Conservation (phyloP, 2,113 vertebrate species). For the Cololabis saira region DNA sequence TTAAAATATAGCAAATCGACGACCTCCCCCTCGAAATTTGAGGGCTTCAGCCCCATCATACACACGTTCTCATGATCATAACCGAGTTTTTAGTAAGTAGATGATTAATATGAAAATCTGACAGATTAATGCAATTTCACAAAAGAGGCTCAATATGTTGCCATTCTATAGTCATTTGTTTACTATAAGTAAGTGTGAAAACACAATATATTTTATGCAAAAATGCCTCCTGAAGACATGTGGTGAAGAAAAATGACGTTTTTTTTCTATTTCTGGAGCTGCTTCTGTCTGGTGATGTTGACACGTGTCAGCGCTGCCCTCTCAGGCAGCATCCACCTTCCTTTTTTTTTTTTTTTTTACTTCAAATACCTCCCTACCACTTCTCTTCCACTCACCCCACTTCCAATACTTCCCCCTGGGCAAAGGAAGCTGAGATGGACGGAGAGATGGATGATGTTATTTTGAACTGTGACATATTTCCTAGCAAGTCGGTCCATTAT, state of each 20-base stretch:
- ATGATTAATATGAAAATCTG: no score
- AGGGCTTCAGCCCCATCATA: no score
- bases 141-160: no score
- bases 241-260: conserved; percentile 30
- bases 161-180: no score
- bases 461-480: conserved; percentile 75
- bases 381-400: conserved; percentile 25
- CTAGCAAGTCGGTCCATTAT: conserved; percentile 70
- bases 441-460: conserved; percentile 72
- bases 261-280: conserved; percentile 44
- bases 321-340: conserved; percentile 33
- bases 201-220: conserved; percentile 15
- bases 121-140: no score
- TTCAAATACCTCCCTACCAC: conserved; percentile 4
- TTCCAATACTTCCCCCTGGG: conserved; percentile 47
- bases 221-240: conserved; percentile 42
- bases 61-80: no score
- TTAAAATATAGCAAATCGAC: no score
- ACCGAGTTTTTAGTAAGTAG: no score
- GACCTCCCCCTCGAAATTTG: no score
- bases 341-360: conserved; percentile 28
- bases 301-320: conserved; percentile 28
- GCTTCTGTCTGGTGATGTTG: conserved; percentile 43
- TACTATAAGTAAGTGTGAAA: no score
- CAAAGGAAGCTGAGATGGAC: conserved; percentile 48